Conservation (phyloP, 1,140 invertebrate genomes). For the Oryctes rhinoceros region DNA sequence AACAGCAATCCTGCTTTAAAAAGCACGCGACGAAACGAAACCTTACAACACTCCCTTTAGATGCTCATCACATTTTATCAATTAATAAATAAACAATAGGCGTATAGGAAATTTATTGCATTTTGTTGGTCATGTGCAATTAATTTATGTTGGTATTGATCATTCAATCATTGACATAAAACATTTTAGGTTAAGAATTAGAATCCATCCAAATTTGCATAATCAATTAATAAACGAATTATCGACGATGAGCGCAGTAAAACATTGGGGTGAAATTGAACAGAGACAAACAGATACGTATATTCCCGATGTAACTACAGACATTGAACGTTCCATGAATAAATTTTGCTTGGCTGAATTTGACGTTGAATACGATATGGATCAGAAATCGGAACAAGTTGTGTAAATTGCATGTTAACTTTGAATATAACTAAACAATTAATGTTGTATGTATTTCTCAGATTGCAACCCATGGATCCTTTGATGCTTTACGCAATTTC, state of each 20-base stretch:
- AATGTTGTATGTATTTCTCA: slow-evolving; percentile 43
- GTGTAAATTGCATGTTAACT: slow-evolving; percentile 42
- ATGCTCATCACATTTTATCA: too few species aligned
- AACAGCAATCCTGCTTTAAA: too few species aligned
- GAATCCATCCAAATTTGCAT: too few species aligned
- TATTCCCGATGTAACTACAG: slow-evolving; percentile 53
- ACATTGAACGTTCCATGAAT: slow-evolving; percentile 57
- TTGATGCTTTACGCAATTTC: slow-evolving; percentile 55
- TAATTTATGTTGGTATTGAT: too few species aligned
- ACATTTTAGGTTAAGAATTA: too few species aligned
- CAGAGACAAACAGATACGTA: slow-evolving; percentile 13
- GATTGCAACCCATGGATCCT: slow-evolving; percentile 55
- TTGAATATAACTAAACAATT: not conserved
- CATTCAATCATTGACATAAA: too few species aligned
- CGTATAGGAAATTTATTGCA: too few species aligned
- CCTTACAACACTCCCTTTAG: too few species aligned
- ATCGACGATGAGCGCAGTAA: slow-evolving; percentile 28
- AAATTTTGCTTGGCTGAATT: slow-evolving; percentile 54
- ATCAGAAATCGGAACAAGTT: slow-evolving; percentile 46
- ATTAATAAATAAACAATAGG: too few species aligned
- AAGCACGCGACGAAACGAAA: too few species aligned
- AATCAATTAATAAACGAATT: not conserved
- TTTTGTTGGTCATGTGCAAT: too few species aligned
- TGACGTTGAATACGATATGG: slow-evolving; percentile 46
- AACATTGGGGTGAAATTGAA: slow-evolving; percentile 54